Conservation (phyloP, 2,888 invertebrate genomes). For the Polydrusus cervinus region DNA sequence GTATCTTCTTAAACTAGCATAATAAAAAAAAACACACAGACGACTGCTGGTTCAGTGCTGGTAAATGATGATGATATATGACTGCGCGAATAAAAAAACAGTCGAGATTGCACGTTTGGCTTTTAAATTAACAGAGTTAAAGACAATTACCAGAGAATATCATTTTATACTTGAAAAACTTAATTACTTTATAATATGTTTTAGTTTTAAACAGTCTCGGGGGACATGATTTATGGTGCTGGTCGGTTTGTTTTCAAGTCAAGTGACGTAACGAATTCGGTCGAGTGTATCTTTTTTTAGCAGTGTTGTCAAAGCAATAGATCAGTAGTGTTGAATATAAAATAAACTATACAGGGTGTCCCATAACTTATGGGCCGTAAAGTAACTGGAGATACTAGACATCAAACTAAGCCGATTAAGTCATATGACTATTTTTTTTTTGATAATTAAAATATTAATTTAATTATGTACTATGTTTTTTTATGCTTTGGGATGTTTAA, state of each 20-base stretch:
- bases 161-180: slow-evolving; percentile 64
- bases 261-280: slow-evolving; percentile 26
- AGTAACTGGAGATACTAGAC: too few species aligned
- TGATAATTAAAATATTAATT: too few species aligned
- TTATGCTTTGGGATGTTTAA: too few species aligned
- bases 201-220: slow-evolving; percentile 58
- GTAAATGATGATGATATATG: slow-evolving; percentile 37
- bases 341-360: too few species aligned
- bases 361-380: too few species aligned
- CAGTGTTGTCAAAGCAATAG: slow-evolving; percentile 26
- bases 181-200: slow-evolving; percentile 65
- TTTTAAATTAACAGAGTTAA: slow-evolving; percentile 63
- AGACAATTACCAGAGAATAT: slow-evolving; percentile 64
- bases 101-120: slow-evolving; percentile 55
- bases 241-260: slow-evolving; percentile 59
- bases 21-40: slow-evolving; percentile 7
- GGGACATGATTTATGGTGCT: slow-evolving; percentile 61
- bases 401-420: too few species aligned
- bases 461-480: too few species aligned
- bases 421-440: too few species aligned
- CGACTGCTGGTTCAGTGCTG: not conserved
- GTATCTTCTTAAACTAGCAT: not conserved
- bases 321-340: not conserved
- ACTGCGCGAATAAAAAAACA: not conserved
- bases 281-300: not conserved